Conservation (phyloP, 2,113 vertebrate genomes). For the Oreochromis tanganicae region DNA sequence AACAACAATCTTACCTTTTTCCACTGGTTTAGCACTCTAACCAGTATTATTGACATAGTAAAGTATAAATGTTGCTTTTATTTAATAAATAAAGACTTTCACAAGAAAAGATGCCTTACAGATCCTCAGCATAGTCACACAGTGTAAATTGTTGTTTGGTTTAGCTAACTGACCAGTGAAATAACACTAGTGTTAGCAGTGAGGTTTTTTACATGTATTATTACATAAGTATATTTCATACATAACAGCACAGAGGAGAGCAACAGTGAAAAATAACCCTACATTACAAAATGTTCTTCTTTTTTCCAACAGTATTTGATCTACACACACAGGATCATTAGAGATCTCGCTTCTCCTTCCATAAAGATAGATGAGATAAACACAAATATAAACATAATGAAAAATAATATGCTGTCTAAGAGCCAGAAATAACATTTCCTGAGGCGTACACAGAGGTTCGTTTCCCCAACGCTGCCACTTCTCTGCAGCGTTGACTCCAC, state of each 20-base stretch:
- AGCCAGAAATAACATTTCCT: constrained; percentile 41
- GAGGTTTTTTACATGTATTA: background rate
- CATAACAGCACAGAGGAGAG: background rate
- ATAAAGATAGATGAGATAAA: constrained; percentile 16
- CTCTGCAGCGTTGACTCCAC: background rate
- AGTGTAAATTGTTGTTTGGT: background rate
- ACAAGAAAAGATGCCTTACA: background rate
- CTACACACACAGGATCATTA: background rate
- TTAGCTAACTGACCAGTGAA: background rate
- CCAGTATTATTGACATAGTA: background rate
- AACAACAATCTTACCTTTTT: background rate
- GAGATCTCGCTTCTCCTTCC: background rate
- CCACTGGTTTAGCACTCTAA: background rate
- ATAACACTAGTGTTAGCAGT: background rate
- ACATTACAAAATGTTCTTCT: background rate
- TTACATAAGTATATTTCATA: background rate
- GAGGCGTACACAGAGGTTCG: background rate
- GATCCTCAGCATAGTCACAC: background rate
- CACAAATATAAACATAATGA: constrained; percentile 22
- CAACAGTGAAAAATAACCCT: background rate
- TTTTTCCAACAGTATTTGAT: background rate
- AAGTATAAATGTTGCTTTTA: background rate
- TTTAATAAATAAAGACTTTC: background rate
- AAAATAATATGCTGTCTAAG: constrained; percentile 26
- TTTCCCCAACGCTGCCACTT: constrained; percentile 2